Evolutionary conservation across 2,797 vertebrate species (phyloP), one percentile per base, ranked within the genome.

Genomic region (Pteropus rufus): DNA sequence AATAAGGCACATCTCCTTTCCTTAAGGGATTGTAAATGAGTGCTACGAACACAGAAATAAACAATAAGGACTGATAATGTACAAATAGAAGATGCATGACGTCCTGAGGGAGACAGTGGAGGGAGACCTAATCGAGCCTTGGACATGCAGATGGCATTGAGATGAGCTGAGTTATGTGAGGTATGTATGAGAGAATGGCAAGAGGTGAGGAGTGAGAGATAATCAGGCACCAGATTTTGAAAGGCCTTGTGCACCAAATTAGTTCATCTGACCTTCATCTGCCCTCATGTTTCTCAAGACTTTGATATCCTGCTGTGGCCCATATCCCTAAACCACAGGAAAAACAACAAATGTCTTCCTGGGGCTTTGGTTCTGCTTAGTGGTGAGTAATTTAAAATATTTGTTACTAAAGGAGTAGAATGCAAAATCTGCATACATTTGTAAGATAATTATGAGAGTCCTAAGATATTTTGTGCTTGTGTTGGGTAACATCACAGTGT

Each of bases 271-370:
- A 73, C 2, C 41, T 73, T 82, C n/a, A 65, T 64, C 72, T 75
- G 72, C 56, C 76, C 88, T 84, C 84, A 49, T 84, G 49, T 65
- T 93, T 94, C 89, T 93, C 62, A 65, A 84, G 84, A 82, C 76
- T 96, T 88, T 64, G 49, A 69, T 90, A 92, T 81, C 70, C 60
- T 92, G 44, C 7, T 54, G 10, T 77, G 23, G 26, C 31, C 44
- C 60, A 62, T 44, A 52, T 80, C 31, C 11, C 21, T 1, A 72
- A 93, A 81, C 84, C 76, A 88, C 76, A 92, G 36, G 36, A 82
- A 52, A 95, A 96, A 69, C 21, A 97, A 88, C 72, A 77, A 90
- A 81, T 52, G 24, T 81, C 62, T 96, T 91, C 81, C 34, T 36
- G 58, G 26, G 87, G 31, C 46, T 76, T 14, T 92, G 52, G 49